Conservation (phyloP, 2,113 vertebrate genomes). For the Gracilinanus agilis region DNA sequence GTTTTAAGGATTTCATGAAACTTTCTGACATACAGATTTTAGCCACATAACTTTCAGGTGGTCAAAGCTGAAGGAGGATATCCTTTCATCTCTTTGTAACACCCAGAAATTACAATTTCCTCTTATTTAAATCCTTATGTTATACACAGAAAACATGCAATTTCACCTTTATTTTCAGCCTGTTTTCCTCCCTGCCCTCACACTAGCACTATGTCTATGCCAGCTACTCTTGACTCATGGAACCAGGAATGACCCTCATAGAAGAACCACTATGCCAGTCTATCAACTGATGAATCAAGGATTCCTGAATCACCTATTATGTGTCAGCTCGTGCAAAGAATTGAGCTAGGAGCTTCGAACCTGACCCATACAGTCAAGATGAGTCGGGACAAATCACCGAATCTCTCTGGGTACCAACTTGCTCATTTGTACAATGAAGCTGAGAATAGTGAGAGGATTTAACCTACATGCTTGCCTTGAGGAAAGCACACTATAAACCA, state of each 20-base stretch:
- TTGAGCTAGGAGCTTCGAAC: not conserved
- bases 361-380: not conserved
- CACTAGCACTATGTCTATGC: not conserved
- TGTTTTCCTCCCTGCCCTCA: too few species aligned
- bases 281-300: not conserved
- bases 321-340: not conserved
- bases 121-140: too few species aligned
- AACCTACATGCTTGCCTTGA: not conserved
- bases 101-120: too few species aligned
- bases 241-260: not conserved
- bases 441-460: not conserved
- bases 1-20: not conserved
- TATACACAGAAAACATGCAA: too few species aligned
- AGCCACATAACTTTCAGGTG: not conserved
- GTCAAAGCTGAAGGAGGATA: not conserved
- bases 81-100: not conserved
- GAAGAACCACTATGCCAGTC: not conserved
- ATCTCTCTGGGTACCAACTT: not conserved
- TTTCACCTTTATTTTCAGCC: too few species aligned
- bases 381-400: not conserved
- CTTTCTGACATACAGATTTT: not conserved
- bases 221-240: not conserved
- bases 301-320: not conserved
- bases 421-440: not conserved
- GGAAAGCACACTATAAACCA: not conserved